Evolutionary conservation across 2,888 invertebrate species (phyloP), one percentile per base, ranked within the genome.

Genomic region (Unio delphinus): DNA sequence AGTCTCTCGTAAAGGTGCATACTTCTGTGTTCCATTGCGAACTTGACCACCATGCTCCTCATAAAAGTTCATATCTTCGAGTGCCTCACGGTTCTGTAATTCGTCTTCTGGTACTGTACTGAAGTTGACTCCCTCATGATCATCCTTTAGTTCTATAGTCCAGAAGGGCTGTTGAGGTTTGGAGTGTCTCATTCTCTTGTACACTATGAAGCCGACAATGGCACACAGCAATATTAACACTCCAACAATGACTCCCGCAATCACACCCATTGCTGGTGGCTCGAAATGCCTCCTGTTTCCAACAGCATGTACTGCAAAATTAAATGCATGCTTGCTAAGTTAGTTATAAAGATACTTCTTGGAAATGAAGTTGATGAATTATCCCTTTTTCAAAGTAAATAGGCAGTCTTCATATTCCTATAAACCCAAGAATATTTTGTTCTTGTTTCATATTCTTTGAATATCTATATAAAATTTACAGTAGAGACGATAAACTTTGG

Each of bases 91-190:
- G 34, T 72, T 68, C 20, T 76, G 79, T n/a, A 79, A 65, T 18
- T 85, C 81, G 62, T 83, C 80, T 5, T 83, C 85, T 0, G 83
- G 81, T 15, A 85, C 76, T 0, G 81, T 73, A 69, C 82, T 85
- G 68, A 87, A 86, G 67, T 82, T 85, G n/a, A 87, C 86, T 4
- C 82, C 78, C 34, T 87, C 87, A 15, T 83, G 83, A 56, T 85
- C 86, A 15, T 86, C 82, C 60, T 83, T 83, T 18, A 86, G 78
- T 66, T 87, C 86, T 17, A 86, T 81, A 0, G 86, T 86, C 85
- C 85, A 86, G 76, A 87, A 87, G 5, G 84, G 83, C 23, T 80
- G 73, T 30, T 72, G 61, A 30, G 68, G 67, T 0, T 82, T 81
- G 69, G 73, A 78, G 54, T 74, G 73, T 34, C 70, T 69, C 71